Evolutionary conservation across 2,113 vertebrate genomes (phyloP).

Genomic region (Gymnogyps californianus): DNA sequence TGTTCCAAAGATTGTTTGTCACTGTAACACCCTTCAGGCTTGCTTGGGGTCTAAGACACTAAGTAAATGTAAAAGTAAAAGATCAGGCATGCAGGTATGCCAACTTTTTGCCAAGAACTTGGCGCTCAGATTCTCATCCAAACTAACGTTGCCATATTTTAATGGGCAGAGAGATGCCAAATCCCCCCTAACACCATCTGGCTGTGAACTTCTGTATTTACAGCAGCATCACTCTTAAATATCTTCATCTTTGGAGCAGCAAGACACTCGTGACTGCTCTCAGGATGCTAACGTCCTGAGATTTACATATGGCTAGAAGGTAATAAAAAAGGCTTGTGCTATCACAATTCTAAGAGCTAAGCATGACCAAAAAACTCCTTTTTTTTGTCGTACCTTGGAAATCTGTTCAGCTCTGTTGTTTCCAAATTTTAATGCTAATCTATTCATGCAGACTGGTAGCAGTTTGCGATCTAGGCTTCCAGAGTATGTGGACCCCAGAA

Average conservation of each 20-base stretch:
- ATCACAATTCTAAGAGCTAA: background rate
- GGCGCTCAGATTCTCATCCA: background rate
- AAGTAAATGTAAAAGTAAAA: background rate
- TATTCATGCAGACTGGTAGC: background rate
- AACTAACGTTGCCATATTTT: background rate
- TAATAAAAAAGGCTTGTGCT: background rate
- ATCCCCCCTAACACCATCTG: background rate
- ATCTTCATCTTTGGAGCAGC: background rate
- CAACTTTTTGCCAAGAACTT: background rate
- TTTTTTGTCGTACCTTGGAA: background rate
- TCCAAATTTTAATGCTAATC: background rate
- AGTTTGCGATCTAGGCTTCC: background rate
- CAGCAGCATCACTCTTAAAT: background rate
- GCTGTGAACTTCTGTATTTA: slow-evolving; percentile 11
- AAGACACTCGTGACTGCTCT: background rate
- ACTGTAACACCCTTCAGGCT: background rate
- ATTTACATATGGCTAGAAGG: background rate
- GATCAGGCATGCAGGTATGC: background rate
- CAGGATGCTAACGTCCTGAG: background rate
- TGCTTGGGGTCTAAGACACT: background rate
- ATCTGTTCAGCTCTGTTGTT: background rate
- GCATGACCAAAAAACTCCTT: background rate
- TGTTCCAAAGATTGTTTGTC: background rate
- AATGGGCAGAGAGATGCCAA: background rate
- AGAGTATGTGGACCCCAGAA: background rate